A percentile compares a stretch with the other conserved stretches of the same genome.
phyloP scores from a whole-genome alignment of 92 coral and sea anemone species.

The Diadumene lineata region DNA sequence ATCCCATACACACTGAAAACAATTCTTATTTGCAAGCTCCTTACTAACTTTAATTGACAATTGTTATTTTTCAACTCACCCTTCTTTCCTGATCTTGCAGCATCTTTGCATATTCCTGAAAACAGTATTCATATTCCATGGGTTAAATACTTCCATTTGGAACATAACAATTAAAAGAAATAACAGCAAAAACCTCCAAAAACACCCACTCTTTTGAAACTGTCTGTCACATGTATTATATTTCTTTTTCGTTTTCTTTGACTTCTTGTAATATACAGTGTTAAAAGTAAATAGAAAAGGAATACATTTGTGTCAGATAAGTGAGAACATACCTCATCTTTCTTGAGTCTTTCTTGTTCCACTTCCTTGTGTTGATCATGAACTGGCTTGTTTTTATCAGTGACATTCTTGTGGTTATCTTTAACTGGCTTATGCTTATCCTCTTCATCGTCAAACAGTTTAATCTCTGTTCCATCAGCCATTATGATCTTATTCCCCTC shows the following conservation, averaged over 20 bases:
- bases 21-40: too few relatives aligned
- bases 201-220: too few relatives aligned
- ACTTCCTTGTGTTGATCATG: constrained; percentile 12
- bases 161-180: too few relatives aligned
- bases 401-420: too few relatives aligned
- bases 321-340: constrained; percentile 28
- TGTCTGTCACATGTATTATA: too few relatives aligned
- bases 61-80: constrained; percentile 47
- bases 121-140: background rate
- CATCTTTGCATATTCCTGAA: constrained; percentile 86
- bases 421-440: constrained; percentile 77
- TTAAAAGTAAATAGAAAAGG: background rate
- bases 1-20: too few relatives aligned
- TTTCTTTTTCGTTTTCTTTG: too few relatives aligned
- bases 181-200: too few relatives aligned
- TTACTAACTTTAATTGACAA: too few relatives aligned
- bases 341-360: constrained; percentile 4
- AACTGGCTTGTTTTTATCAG: too few relatives aligned
- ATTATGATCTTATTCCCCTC: constrained; percentile 84
- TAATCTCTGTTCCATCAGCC: constrained; percentile 97
- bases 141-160: too few relatives aligned
- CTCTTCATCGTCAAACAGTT: constrained; percentile 78
- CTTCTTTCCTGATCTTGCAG: constrained; percentile 88
- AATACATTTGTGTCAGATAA: background rate
- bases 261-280: background rate